Base-by-base conservation (phyloP, 2,888 invertebrate species). In the Rugalucina vietnamica region DNA sequence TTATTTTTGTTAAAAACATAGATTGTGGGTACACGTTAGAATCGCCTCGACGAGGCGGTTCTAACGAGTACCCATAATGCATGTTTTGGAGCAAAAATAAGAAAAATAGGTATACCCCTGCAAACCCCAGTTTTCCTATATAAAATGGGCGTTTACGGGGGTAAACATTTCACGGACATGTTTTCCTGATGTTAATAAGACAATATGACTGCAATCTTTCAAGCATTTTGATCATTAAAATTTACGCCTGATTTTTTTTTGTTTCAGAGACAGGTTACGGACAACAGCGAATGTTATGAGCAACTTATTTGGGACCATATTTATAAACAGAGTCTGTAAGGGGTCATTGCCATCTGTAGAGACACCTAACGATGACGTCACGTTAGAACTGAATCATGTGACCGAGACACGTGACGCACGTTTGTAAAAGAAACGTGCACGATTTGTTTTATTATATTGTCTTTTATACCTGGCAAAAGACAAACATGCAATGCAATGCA, bases 241-340 rank as follows among this genome's bases (percentile, higher is more conserved):
- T 43, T 12, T 43, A 43, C 8, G 18, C 18, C 8, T 8, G 10
- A 60, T 12, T 60, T 60, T 10, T n/a, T 60, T 24, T 39, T 14
- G 0, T 79, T 79, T 36, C 73, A 79, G 79, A 29, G 79, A 79
- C 43, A 49, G 79, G 21, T 18, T 79, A 60, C 79, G 79, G 21
- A 72, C 72, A 36, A 72, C 72, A 4, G 50, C 39, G 37, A 79
- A 79, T 37, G 72, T 72, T 27, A 79, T 79, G 36, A 73, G 79
- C 57, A 79, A 72, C 18, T 43, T 71, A n/a, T 79, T 72, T 71
- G 69, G 79, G 24, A 37, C 79, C 10, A 57, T 79, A 4, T 29
- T 79, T 3, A 50, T 72, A 0, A 50, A 73, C 39, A 71, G 73
- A 34, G 24, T 60, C 39, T 73, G 65, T 21, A 50, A 70, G 27